phyloP scores from a whole-genome alignment of 2,888 invertebrate genomes.

The Notocelia uddmanniana region DNA sequence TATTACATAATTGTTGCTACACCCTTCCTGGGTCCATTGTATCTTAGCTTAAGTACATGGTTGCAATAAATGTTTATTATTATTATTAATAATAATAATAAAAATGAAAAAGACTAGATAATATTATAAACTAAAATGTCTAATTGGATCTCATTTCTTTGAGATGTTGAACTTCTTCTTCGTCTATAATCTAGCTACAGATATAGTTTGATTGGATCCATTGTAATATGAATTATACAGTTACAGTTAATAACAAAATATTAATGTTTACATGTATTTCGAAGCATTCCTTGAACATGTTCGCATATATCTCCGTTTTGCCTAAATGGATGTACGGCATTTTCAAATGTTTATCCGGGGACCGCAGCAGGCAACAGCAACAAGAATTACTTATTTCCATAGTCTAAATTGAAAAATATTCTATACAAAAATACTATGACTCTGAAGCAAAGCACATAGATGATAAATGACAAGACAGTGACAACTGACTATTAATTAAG shows the following conservation, averaged over 20 bases:
- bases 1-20: no score
- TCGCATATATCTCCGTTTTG: constrained; percentile 16
- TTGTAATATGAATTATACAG: not conserved
- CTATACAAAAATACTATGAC: not conserved
- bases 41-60: no score
- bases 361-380: constrained; percentile 15
- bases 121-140: no score
- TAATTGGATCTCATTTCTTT: not conserved
- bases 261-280: constrained; percentile 16
- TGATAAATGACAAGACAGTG: not conserved
- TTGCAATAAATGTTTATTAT: no score
- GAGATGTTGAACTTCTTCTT: not conserved
- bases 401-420: no score
- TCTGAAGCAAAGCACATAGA: not conserved
- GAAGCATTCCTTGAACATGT: constrained; percentile 30
- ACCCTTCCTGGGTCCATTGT: no score
- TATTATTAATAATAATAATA: no score
- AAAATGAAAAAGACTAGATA: no score
- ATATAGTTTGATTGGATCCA: not conserved
- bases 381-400: constrained; percentile 16
- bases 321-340: constrained; percentile 7
- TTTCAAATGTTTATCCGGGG: constrained; percentile 11
- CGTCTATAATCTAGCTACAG: not conserved
- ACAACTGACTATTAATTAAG: no score
- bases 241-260: not conserved